Evolutionary conservation across 2,797 vertebrate genomes (phyloP), one percentile per base, ranked within the genome.

Genomic region (Pseudocheirus occidentalis): DNA sequence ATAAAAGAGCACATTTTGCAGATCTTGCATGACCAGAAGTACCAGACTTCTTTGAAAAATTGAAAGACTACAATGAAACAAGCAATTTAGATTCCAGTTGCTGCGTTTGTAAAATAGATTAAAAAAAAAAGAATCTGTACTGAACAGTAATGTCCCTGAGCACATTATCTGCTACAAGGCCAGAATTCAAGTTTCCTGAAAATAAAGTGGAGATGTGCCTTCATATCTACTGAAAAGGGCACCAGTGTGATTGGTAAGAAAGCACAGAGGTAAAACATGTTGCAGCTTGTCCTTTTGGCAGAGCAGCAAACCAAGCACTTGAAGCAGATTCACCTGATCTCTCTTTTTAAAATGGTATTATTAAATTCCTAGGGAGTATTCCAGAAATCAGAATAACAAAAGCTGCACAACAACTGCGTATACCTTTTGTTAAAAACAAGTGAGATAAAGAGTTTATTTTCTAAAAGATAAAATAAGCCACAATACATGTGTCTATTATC

Each of bases 1-100:
- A 96, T 93, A 91, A 27, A 55, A 94, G 91, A 66, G 28, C 54
- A 55, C 0, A 56, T 93, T 94, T 94, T 92, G 29, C 11, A 52
- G 13, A 57, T 93, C 9, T 91, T 0, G 81, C 94, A 95, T 94
- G 31, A 27, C 24, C 92, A 56, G 24, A 94, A 95, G 24, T 4
- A 34, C 12, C 12, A 40, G 4, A 94, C 92, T 95, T 91, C 13
- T 94, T 55, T 34, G 27, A 4, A 91, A 0, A 91, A 93, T 56
- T 66, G 52, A 90, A 94, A 10, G 73, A 90, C 3, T 29, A 50
- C 28, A 27, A 91, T 66, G 0, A 46, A 87, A 55, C 18, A 73
- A 92, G 0, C 10, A 66, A 92, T n/a, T 62, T 55, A 34, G 31
- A 54, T 54, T 94, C 14, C 28, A 92, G 16, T 92, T 59, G 21